Evolutionary conservation across 2,888 invertebrate genomes (phyloP), one percentile per base, ranked within the genome.

Genomic region (Trichopoda pennipes): DNA sequence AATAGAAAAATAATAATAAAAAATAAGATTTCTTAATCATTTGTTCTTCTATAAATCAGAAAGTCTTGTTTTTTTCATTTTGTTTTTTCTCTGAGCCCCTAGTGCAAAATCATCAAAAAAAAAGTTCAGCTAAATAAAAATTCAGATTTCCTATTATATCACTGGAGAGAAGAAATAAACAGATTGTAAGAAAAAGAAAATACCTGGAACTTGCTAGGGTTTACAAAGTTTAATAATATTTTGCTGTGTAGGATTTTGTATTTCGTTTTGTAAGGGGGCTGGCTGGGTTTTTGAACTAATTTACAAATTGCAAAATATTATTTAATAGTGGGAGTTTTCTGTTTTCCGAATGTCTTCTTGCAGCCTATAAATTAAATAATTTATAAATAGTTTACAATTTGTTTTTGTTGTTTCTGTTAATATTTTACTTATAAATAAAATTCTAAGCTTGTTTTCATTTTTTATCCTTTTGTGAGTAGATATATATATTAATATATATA

Each of bases 231-330:
- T 7, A 38, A 12, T 23, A 64, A 70, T 66, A 72, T 58, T 64
- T 78, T 78, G 64, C 66, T 51, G 17, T 61, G 19, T 55, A 10
- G 21, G 28, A n/a, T 14, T 8, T 28, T 28, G 28, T 28, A 35
- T 19, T 64, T 49, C 10, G 3, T 47, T 69, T 6, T 58, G 51
- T 28, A 51, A 63, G 69, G 69, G 69, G 8, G 8, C 7, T 1
- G 73, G 60, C 44, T 68, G 73, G 61, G 35, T 61, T 64, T 70
- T 70, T 64, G 1, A 79, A 82, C 79, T 82, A 79, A 82, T 79
- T 82, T 82, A 82, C 82, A 82, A 75, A 56, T 76, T 51, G 82
- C 75, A 79, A 82, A 79, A 79, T 76, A 82, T 81, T 58, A 16
- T 53, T 47, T 42, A 56, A 49, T 47, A 21, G 28, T 23, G 23